Evolutionary conservation across 2,797 vertebrate species (phyloP).

Genomic region (Otolemur crassicaudatus): DNA sequence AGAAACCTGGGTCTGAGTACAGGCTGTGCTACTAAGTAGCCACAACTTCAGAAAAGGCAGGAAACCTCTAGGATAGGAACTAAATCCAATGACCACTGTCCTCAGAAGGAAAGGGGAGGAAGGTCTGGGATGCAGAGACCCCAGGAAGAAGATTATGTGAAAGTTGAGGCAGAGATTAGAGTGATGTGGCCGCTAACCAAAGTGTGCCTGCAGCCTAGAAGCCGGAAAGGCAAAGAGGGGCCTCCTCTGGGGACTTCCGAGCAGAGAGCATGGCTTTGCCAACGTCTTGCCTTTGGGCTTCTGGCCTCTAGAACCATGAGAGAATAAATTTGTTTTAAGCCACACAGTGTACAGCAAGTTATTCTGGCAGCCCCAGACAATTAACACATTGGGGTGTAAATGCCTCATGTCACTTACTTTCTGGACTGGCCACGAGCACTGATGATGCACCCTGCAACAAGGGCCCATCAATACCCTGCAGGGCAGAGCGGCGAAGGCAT

Average conservation of each 20-base stretch:
- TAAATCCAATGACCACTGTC: not conserved
- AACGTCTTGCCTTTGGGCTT: not conserved
- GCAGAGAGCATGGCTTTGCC: too few species aligned
- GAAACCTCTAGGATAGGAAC: not conserved
- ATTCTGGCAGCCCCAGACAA: not conserved
- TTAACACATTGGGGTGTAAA: not conserved
- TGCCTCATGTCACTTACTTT: too few species aligned
- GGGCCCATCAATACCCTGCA: too few species aligned
- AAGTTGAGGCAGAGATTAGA: rapidly evolving
- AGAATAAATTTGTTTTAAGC: not conserved
- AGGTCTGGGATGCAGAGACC: not conserved
- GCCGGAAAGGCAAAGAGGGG: not conserved
- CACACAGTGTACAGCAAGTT: not conserved
- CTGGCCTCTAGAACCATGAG: not conserved
- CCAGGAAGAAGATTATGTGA: not conserved
- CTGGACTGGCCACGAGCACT: not conserved
- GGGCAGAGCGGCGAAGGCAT: not conserved
- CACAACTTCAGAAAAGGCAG: not conserved
- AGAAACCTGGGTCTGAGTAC: not conserved
- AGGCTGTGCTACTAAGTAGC: not conserved
- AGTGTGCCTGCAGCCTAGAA: not conserved
- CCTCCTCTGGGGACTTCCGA: rapidly evolving
- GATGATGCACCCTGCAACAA: not conserved
- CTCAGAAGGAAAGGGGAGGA: not conserved
- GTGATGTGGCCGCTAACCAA: not conserved